Conservation (phyloP, 2,888 invertebrate species). For the Caenorhabditis plicata region DNA sequence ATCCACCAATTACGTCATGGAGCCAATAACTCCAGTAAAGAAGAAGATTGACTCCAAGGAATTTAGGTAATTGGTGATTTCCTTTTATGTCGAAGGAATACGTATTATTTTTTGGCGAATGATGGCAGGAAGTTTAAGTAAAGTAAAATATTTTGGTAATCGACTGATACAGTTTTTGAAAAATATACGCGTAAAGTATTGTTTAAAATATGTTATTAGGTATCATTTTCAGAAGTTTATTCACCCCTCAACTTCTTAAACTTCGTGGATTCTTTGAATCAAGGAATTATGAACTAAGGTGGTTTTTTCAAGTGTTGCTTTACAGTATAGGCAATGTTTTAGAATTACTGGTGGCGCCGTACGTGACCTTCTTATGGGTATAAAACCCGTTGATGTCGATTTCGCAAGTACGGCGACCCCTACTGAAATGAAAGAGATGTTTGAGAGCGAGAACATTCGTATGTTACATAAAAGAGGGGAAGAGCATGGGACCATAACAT, state of each 20-base stretch:
- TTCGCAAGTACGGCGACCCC: slow-evolving; percentile 98
- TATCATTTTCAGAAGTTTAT: slow-evolving; percentile 71
- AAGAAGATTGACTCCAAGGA: slow-evolving; percentile 15
- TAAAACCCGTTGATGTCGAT: slow-evolving; percentile 84
- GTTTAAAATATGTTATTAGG: background rate
- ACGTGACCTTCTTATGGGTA: slow-evolving; percentile 71
- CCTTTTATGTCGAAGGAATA: too few relatives aligned
- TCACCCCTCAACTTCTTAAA: slow-evolving; percentile 79
- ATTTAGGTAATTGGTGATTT: slow-evolving; percentile 14
- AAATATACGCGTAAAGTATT: too few relatives aligned
- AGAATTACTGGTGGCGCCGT: slow-evolving; percentile 93
- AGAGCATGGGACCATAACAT: slow-evolving; percentile 92
- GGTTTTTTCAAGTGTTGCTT: background rate
- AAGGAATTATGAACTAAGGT: slow-evolving; percentile 71
- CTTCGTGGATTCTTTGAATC: slow-evolving; percentile 77
- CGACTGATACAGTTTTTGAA: too few relatives aligned
- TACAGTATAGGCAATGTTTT: slow-evolving; percentile 1
- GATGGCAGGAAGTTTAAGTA: too few relatives aligned
- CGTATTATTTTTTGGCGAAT: too few relatives aligned
- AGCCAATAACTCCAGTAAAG: slow-evolving; percentile 11
- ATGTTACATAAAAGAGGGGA: slow-evolving; percentile 88
- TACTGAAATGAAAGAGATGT: slow-evolving; percentile 80
- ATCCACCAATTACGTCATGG: slow-evolving; percentile 14
- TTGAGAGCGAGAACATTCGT: slow-evolving; percentile 73
- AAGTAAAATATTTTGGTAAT: too few relatives aligned